Base-by-base conservation (phyloP, 2,888 invertebrate genomes). In the Mesoligia furuncula region DNA sequence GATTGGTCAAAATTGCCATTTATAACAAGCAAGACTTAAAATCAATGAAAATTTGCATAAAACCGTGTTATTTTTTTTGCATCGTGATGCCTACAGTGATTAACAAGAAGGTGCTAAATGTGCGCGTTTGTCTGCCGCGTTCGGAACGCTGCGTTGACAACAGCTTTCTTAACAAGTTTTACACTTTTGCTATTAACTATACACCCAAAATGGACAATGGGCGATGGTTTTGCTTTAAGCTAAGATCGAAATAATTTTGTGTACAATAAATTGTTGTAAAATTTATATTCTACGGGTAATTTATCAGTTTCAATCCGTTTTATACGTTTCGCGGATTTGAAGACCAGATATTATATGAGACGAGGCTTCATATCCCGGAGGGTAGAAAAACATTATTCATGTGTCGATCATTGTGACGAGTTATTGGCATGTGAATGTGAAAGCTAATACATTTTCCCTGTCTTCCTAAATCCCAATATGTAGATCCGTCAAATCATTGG, bases 161-260 rank as follows among this genome's bases (percentile, higher is more conserved):
- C 77, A 73, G 89, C 89, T 88, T 88, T 17, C 20, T 31, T 87
- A 89, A 89, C 87, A 73, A 74, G 42, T 67, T 78, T 73, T 20
- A 77, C 73, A 72, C 66, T 84, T 66, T 61, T 31, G 88, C 87
- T 85, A 83, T 67, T 83, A 87, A 87, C 69, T 73, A 17, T 48
- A 85, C 79, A 75, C 88, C 81, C 88, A 78, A 75, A 66, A 77
- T 81, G 2, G 86, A 89, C 88, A n/a, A 0, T 84, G 88, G 89
- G 84, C 45, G 69, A 65, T 67, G 75, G 48, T 79, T 86, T 62
- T 42, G 84, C 87, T 84, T 84, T 57, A 66, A 75, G 85, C 84
- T 84, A 83, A 83, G 67, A 62, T 62, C 39, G n/a, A 7, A 51
- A 57, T 36, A 57, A 65, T 15, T 17, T 62, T 48, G 8, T 68